phyloP scores from a whole-genome alignment of 1,140 invertebrate species.

The Anadara kagoshimensis region DNA sequence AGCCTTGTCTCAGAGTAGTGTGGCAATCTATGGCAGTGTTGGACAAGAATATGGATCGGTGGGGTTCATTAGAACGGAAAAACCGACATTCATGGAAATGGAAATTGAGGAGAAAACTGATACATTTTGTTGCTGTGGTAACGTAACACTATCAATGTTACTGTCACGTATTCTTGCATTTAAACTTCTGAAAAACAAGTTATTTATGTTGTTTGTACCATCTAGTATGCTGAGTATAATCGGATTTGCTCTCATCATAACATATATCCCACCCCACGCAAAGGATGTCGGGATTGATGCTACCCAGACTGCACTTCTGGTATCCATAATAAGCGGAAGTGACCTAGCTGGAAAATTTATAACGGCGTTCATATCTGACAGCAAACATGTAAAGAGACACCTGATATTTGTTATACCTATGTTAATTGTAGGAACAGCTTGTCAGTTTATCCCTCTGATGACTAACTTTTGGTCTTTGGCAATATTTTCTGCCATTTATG shows the following conservation, averaged over 20 bases:
- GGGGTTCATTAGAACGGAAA: not conserved
- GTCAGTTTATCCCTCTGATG: conserved; percentile 20
- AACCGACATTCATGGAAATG: not conserved
- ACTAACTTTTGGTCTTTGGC: conserved; percentile 6
- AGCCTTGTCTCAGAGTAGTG: not conserved
- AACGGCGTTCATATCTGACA: conserved; percentile 36
- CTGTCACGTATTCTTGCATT: conserved; percentile 20
- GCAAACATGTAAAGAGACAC: conserved; percentile 26
- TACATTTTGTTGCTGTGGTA: not conserved
- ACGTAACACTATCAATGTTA: not conserved
- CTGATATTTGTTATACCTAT: conserved; percentile 25
- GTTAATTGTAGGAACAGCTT: conserved; percentile 13
- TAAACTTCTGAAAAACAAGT: conserved; percentile 19
- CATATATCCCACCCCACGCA: conserved; percentile 39
- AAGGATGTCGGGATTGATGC: conserved; percentile 25
- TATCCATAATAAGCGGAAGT: conserved; percentile 32
- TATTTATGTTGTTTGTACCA: conserved; percentile 20
- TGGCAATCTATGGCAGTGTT: not conserved
- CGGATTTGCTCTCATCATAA: not conserved
- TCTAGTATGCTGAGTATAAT: conserved; percentile 19
- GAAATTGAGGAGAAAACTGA: not conserved
- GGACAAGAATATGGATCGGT: not conserved
- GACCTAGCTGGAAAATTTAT: conserved; percentile 38
- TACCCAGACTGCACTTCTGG: conserved; percentile 33
- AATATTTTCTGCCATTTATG: conserved; percentile 33